Evolutionary conservation across 1,140 invertebrate genomes (phyloP).

Genomic region (Euura lappo): DNA sequence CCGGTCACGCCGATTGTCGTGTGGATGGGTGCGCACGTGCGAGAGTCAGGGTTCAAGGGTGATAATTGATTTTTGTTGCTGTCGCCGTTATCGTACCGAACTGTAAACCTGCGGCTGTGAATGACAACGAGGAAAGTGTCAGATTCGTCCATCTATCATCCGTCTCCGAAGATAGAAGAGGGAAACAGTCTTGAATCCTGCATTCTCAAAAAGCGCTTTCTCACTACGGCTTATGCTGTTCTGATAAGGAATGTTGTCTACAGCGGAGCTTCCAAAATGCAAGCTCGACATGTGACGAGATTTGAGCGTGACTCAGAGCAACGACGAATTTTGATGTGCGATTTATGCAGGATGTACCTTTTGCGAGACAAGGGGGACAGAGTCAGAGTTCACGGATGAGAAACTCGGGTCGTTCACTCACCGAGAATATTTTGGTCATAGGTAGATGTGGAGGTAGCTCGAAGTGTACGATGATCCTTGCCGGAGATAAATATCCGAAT

Average conservation of each 20-base stretch:
- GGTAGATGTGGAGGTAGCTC: neutral
- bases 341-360: no score
- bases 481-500: conserved; percentile 11
- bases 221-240: neutral
- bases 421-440: neutral
- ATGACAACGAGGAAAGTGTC: neutral
- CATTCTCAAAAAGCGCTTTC: no score
- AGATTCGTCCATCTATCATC: neutral
- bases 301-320: neutral
- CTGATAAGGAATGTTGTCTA: no score
- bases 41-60: neutral
- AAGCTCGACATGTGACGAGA: neutral
- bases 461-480: conserved; percentile 1
- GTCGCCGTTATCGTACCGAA: neutral
- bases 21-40: neutral
- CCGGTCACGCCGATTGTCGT: conserved; percentile 35
- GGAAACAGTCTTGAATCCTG: no score
- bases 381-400: conserved; percentile 10
- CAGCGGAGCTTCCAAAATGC: no score
- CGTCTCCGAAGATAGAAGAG: no score
- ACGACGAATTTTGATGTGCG: neutral
- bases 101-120: no score
- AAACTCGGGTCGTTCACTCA: conserved; percentile 3
- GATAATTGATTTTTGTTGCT: neutral
- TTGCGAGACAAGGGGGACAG: neutral